Base-by-base conservation (phyloP, 2,888 invertebrate species). In the Dynastes maya region DNA sequence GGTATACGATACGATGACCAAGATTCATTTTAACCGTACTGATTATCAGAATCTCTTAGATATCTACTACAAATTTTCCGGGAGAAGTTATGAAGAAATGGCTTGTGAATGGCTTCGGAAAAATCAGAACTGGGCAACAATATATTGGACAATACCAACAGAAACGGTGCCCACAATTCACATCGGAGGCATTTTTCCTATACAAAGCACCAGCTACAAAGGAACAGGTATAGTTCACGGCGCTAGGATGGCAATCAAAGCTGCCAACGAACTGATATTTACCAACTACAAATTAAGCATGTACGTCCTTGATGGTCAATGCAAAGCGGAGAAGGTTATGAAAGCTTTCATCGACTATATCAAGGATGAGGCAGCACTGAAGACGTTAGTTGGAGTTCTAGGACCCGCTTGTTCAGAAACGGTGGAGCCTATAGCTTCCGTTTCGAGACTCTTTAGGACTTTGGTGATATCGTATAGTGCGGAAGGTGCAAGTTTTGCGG, bases 331-430 rank as follows among this genome's bases (percentile, higher is more conserved):
- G 84, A 90, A 91, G 81, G 95, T 94, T 0, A 93, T 95, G 92
- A 94, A 93, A 81, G 90, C 92, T 0, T 95, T 95, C 86, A 94
- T 95, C 77, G 92, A 94, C 80, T 94, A 93, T 85, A 91, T 94
- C 76, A 89, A 91, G 9, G 76, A 78, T 8, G 88, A 89, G 75
- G 89, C 90, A 76, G 87, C 90, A 58, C 91, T 91, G 81, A 87
- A 90, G 53, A 91, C 91, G 70, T 88, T 95, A 79, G 90, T 94
- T 79, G 96, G 95, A 0, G 92, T 96, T 0, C 85, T 95, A 67
- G 95, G 96, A 6, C 95, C 95, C 0, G 95, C 94, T 0, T 96
- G 95, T 84, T 94, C 95, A 0, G 95, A 95, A 85, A 95, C 95
- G 0, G 93, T 95, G 0, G 95, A 95, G 85, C 95, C 95, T 0